Conservation (phyloP, 2,113 vertebrate genomes). For the Fulica atra region DNA sequence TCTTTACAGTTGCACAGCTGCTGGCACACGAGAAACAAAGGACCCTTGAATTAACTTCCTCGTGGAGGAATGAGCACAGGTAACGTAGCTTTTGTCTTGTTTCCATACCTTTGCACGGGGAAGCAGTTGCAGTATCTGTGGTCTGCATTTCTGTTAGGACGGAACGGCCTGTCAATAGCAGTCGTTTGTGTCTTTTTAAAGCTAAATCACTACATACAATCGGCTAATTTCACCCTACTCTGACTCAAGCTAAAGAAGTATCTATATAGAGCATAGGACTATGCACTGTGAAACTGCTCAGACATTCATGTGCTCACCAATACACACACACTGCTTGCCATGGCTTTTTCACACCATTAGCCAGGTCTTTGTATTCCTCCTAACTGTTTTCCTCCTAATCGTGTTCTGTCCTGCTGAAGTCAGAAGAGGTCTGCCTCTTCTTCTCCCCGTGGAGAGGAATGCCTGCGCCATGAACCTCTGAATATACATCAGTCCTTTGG, state of each 20-base stretch:
- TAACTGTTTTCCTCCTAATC: neutral
- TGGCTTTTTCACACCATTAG: neutral
- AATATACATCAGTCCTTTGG: neutral
- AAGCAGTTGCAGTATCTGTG: neutral
- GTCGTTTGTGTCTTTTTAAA: neutral
- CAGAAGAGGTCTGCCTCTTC: neutral
- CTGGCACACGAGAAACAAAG: slow-evolving; percentile 3
- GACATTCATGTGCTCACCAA: fast-evolving
- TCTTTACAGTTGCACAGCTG: slow-evolving; percentile 16
- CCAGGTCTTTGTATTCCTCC: neutral
- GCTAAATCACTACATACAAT: neutral
- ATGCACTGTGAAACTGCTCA: neutral
- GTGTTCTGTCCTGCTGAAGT: neutral
- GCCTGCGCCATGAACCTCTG: neutral
- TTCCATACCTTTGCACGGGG: neutral
- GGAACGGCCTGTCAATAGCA: neutral
- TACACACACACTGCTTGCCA: neutral
- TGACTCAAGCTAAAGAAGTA: neutral
- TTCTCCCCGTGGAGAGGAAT: neutral
- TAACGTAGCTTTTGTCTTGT: slow-evolving; percentile 58
- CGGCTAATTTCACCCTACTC: neutral
- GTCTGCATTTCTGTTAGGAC: neutral
- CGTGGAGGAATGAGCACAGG: slow-evolving; percentile 46
- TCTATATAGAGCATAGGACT: fast-evolving
- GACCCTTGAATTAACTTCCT: slow-evolving; percentile 17